Conservation (phyloP, 2,888 invertebrate genomes). For the Erebia aethiops region DNA sequence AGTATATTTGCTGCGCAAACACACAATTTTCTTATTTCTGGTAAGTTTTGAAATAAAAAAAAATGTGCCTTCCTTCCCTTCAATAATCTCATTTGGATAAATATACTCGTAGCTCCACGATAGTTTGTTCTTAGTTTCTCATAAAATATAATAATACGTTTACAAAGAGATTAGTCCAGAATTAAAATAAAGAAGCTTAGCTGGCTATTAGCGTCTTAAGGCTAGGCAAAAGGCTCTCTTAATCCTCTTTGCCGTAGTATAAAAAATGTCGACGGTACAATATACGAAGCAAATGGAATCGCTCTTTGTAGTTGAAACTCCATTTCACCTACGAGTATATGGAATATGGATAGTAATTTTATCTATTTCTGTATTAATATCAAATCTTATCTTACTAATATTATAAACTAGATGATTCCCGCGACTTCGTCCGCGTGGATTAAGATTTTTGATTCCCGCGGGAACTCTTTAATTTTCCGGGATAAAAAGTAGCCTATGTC, state of each 20-base stretch:
- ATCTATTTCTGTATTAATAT: too few relatives aligned
- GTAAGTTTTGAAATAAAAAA: not conserved
- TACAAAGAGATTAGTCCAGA: conserved; percentile 20
- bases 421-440: too few relatives aligned
- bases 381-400: too few relatives aligned
- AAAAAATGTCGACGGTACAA: not conserved
- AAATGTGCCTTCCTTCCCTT: not conserved
- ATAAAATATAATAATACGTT: conserved; percentile 16
- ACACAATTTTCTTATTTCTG: not conserved
- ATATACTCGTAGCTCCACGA: not conserved
- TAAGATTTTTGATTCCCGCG: too few relatives aligned
- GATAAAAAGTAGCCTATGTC: too few relatives aligned
- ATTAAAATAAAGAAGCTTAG: conserved; percentile 26
- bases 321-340: too few relatives aligned
- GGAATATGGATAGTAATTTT: too few relatives aligned
- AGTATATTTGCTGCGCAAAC: too few relatives aligned
- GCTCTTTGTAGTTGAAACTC: too few relatives aligned
- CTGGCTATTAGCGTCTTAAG: conserved; percentile 27
- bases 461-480: too few relatives aligned
- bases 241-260: conserved; percentile 24
- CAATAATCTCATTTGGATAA: not conserved
- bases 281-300: not conserved
- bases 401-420: too few relatives aligned
- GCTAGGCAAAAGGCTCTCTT: conserved; percentile 26
- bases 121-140: conserved; percentile 6